Base-by-base conservation (phyloP, 2,888 invertebrate species). In the Rotaria socialis region DNA sequence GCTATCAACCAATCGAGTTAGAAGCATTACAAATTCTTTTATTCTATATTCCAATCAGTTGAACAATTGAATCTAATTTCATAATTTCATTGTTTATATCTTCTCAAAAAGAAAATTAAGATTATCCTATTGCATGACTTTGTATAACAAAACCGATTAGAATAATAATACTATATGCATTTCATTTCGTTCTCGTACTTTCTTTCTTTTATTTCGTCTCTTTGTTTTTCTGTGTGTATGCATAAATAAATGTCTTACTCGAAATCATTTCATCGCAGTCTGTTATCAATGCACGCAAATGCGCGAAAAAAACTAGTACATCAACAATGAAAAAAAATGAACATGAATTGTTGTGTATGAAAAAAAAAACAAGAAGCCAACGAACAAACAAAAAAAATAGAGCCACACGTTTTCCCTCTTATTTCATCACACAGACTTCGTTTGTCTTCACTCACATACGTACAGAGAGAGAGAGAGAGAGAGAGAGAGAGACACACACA, bases 181-280 rank as follows among this genome's bases (percentile, higher is more conserved):
- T 60, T 60, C 58, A 27, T 60, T 67, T 67, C 67, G 67, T 67
- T 67, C 67, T 67, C 67, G 67, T 67, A 67, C 67, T 35, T 67
- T 67, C 35, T 67, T 67, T 67, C 35, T 67, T 67, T 67, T 67
- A 67, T 67, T 67, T 67, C 67, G 67, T 67, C 67, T 67, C 67
- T 67, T 35, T 35, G 67, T 67, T 67, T 67, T 6, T 67, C 16
- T 67, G 67, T 67, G 35, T 67, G 67, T 5, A 41, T 67, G 35
- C 35, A 41, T 67, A 41, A 35, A 67, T 67, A 67, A 67, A 67
- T 67, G 67, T 67, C 67, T 67, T 67, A 67, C 67, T 67, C 67
- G 67, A 67, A 67, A 67, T 67, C 67, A 67, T 67, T 67, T 67
- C 67, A 67, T 67, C 67, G 67, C 67, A 67, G 67, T 67, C 35